Conservation (phyloP, 64 coral and sea anemone species). For the Platygyra sinensis region DNA sequence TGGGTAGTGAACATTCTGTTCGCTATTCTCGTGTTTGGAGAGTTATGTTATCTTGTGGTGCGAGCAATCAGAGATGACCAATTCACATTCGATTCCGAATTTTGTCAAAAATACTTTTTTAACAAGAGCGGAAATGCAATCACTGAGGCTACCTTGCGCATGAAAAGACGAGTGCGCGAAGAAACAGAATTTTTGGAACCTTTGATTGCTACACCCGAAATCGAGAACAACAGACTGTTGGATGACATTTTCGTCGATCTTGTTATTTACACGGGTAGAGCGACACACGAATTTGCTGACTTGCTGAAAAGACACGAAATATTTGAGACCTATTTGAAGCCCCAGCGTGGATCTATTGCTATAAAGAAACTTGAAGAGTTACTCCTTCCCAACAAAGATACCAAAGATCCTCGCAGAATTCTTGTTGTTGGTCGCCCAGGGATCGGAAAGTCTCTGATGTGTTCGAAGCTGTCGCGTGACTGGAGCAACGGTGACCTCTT, state of each 20-base stretch:
- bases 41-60: neutral
- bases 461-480: constrained; percentile 15
- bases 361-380: constrained; percentile 18
- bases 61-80: neutral
- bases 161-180: neutral
- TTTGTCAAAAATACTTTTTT: constrained; percentile 33
- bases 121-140: constrained; percentile 1
- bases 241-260: constrained; percentile 50
- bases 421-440: constrained; percentile 48
- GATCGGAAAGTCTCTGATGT: constrained; percentile 37
- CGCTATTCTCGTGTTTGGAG: constrained; percentile 24
- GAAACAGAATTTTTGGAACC: constrained; percentile 20
- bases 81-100: constrained; percentile 32
- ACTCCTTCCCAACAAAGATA: constrained; percentile 18
- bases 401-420: constrained; percentile 20
- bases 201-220: constrained; percentile 28
- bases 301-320: constrained; percentile 26
- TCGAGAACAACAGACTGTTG: neutral
- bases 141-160: neutral
- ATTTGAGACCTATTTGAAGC: constrained; percentile 11
- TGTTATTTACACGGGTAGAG: constrained; percentile 32
- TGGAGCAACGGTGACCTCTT: neutral
- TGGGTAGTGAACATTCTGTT: constrained; percentile 19
- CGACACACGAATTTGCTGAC: neutral
- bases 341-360: neutral